These are phyloP conservation scores for Musca vetustissima DNA, from an alignment of 1,140 invertebrate genomes.

Conservation along the genomic window DNA sequence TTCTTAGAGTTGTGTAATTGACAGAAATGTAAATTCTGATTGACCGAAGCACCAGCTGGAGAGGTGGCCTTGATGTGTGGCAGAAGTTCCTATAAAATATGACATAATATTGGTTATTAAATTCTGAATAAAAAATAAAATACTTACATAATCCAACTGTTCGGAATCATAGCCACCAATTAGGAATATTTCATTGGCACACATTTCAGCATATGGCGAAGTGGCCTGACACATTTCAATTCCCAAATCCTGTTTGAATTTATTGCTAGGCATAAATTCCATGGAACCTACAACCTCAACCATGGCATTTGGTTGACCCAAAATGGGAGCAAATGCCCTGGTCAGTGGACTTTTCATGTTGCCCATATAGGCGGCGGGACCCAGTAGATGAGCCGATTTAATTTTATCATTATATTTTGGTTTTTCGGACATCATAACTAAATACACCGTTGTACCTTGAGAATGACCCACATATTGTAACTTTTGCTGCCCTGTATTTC, in stretches of 20 bases:
- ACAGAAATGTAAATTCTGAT: constrained; percentile 57
- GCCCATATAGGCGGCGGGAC: constrained; percentile 61
- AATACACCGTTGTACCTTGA: constrained; percentile 62
- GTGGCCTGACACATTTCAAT: constrained; percentile 40
- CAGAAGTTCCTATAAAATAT: constrained; percentile 41
- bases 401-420: constrained; percentile 65
- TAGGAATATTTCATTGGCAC: constrained; percentile 39
- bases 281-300: constrained; percentile 34
- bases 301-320: constrained; percentile 33
- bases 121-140: not conserved
- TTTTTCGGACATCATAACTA: constrained; percentile 58
- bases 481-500: constrained; percentile 57
- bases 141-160: constrained; percentile 61
- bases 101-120: not conserved
- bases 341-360: constrained; percentile 26
- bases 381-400: constrained; percentile 59
- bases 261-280: constrained; percentile 40
- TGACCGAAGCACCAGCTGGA: constrained; percentile 58
- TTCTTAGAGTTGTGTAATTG: constrained; percentile 51
- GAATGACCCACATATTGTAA: constrained; percentile 69
- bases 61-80: constrained; percentile 33
- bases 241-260: constrained; percentile 36
- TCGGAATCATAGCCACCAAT: constrained; percentile 36
- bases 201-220: constrained; percentile 34
- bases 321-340: constrained; percentile 1